Percentiles rank a stretch among this genome's conserved stretches.
Conservation (phyloP, 2,797 vertebrate genomes). For the Spea hammondii region DNA sequence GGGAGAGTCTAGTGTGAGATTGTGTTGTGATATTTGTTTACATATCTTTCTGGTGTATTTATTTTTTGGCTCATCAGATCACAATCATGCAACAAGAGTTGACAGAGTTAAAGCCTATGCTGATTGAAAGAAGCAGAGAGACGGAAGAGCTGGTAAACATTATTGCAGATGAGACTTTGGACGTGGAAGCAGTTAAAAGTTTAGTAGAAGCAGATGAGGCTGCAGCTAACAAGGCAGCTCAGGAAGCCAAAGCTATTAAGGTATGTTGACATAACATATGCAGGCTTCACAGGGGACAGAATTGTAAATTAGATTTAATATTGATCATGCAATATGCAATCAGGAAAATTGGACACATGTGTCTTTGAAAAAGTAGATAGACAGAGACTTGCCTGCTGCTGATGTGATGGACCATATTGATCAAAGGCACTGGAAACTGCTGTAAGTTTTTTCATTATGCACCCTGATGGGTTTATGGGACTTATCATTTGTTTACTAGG, state of each 20-base stretch:
- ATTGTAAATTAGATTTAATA: constrained; percentile 72
- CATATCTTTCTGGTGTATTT: constrained; percentile 33
- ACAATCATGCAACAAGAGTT: constrained; percentile 49
- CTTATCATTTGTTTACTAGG: constrained; percentile 45
- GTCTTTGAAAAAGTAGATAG: constrained; percentile 64
- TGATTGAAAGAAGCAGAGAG: constrained; percentile 49
- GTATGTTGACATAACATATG: constrained; percentile 73
- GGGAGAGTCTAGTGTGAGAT: not conserved
- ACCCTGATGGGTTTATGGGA: constrained; percentile 30
- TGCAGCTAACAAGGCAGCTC: constrained; percentile 62
- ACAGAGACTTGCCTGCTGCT: constrained; percentile 45
- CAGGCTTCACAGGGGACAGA: constrained; percentile 66
- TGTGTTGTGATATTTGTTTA: constrained; percentile 35
- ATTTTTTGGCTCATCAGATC: constrained; percentile 57
- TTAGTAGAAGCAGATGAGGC: constrained; percentile 58
- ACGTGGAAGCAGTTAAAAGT: constrained; percentile 59
- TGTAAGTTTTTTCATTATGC: constrained; percentile 37
- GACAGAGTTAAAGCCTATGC: constrained; percentile 43
- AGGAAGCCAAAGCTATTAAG: constrained; percentile 68
- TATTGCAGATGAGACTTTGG: constrained; percentile 55
- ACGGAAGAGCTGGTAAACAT: constrained; percentile 52
- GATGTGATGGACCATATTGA: constrained; percentile 50
- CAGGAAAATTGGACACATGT: constrained; percentile 62
- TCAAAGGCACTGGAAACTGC: constrained; percentile 41
- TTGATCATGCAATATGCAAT: constrained; percentile 67